Evolutionary conservation across 2,888 invertebrate genomes (phyloP).

Genomic region (Athetis lepigone): DNA sequence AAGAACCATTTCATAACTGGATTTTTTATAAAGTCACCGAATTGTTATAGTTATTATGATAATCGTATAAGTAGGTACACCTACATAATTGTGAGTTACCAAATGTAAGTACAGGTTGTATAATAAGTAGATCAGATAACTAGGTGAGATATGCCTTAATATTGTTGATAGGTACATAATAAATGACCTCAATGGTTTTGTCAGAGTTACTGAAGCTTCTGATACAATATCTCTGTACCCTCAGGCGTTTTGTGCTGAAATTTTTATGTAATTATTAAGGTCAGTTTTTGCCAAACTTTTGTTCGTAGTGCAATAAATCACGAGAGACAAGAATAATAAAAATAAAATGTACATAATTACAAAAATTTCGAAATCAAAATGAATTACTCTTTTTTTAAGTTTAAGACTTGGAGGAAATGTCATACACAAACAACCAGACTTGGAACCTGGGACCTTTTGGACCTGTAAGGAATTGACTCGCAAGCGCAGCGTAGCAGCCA

Average conservation of each 20-base stretch:
- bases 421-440: too few relatives aligned
- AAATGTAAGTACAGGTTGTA: slow-evolving; percentile 55
- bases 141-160: slow-evolving; percentile 57
- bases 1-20: slow-evolving; percentile 16
- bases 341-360: too few relatives aligned
- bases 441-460: too few relatives aligned
- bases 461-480: too few relatives aligned
- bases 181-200: slow-evolving; percentile 43
- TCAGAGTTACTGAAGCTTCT: slow-evolving; percentile 14
- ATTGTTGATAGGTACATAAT: slow-evolving; percentile 55
- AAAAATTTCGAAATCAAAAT: too few relatives aligned
- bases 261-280: slow-evolving; percentile 5
- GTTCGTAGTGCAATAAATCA: too few relatives aligned
- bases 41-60: slow-evolving; percentile 39
- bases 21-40: slow-evolving; percentile 20
- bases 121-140: slow-evolving; percentile 60
- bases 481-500: too few relatives aligned
- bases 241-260: slow-evolving; percentile 28
- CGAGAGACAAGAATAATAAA: too few relatives aligned
- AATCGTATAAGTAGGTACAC: slow-evolving; percentile 47
- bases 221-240: slow-evolving; percentile 27
- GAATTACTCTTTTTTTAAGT: too few relatives aligned
- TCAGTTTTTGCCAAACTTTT: not conserved
- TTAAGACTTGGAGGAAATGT: too few relatives aligned
- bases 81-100: slow-evolving; percentile 54